phyloP scores from a whole-genome alignment of 2,888 invertebrate species.

The Omphaloscelis lunosa region DNA sequence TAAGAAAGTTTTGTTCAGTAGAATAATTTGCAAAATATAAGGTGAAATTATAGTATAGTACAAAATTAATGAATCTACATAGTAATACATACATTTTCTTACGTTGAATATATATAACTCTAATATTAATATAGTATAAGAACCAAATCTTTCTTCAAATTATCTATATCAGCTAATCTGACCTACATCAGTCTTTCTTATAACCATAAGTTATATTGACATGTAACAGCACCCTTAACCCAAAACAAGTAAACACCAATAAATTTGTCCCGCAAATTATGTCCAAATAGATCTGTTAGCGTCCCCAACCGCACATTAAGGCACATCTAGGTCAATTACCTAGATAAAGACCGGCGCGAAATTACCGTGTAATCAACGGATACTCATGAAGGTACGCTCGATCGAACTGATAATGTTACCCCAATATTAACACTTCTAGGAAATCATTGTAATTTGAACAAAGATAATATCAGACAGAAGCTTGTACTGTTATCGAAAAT shows the following conservation, averaged over 20 bases:
- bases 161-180: background rate
- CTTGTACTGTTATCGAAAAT: constrained; percentile 20
- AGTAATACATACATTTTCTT: background rate
- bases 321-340: constrained; percentile 60
- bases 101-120: background rate
- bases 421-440: constrained; percentile 59
- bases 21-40: background rate
- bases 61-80: background rate
- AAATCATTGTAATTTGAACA: constrained; percentile 53
- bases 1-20: background rate
- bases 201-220: constrained; percentile 8
- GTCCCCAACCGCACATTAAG: constrained; percentile 46
- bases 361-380: constrained; percentile 61
- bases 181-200: background rate
- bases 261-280: constrained; percentile 44
- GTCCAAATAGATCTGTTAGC: constrained; percentile 55
- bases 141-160: background rate
- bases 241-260: constrained; percentile 39
- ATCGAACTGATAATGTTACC: constrained; percentile 55
- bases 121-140: background rate
- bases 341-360: constrained; percentile 61
- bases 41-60: too few relatives aligned
- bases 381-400: constrained; percentile 46
- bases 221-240: constrained; percentile 10
- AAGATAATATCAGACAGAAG: constrained; percentile 42